Evolutionary conservation across 1,140 invertebrate genomes (phyloP).

Genomic region (Drosophila kohkoa): DNA sequence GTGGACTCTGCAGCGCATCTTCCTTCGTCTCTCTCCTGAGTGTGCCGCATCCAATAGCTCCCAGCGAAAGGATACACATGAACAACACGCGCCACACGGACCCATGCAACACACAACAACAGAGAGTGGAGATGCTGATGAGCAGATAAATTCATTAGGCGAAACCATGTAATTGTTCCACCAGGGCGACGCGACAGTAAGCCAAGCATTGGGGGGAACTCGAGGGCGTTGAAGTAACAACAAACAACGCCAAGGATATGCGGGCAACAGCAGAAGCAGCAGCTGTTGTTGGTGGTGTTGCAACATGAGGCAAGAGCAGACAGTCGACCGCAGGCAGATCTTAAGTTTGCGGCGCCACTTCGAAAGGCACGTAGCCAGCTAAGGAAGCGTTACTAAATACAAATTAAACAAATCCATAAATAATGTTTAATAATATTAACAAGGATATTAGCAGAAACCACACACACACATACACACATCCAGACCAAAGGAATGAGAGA

Average conservation of each 20-base stretch:
- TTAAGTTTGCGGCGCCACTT: conserved; percentile 42
- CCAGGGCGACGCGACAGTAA: conserved; percentile 60
- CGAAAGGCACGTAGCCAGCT: conserved; percentile 57
- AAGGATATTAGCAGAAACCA: conserved; percentile 81
- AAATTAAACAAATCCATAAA: conserved; percentile 85
- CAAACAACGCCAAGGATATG: conserved; percentile 49
- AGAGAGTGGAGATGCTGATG: conserved; percentile 70
- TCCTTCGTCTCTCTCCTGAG: neutral
- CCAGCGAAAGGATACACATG: conserved; percentile 17
- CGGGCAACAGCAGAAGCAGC: conserved; percentile 66
- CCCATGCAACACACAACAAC: conserved; percentile 48
- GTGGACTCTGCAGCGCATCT: conserved; percentile 34
- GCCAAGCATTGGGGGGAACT: neutral
- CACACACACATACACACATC: conserved; percentile 47
- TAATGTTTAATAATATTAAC: conserved; percentile 85
- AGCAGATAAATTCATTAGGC: conserved; percentile 85
- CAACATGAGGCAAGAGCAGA: conserved; percentile 41
- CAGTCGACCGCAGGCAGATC: conserved; percentile 51
- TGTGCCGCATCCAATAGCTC: conserved; percentile 1
- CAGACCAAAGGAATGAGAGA: neutral
- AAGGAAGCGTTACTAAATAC: conserved; percentile 81
- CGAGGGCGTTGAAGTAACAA: conserved; percentile 17
- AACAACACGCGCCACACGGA: conserved; percentile 51
- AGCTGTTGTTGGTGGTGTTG: conserved; percentile 56
- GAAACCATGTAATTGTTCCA: conserved; percentile 84